Percentiles rank a stretch among this genome's conserved stretches.
These are phyloP conservation scores for Diogma glabrata DNA, from an alignment of 2,888 invertebrate species.

Conservation along the genomic window DNA sequence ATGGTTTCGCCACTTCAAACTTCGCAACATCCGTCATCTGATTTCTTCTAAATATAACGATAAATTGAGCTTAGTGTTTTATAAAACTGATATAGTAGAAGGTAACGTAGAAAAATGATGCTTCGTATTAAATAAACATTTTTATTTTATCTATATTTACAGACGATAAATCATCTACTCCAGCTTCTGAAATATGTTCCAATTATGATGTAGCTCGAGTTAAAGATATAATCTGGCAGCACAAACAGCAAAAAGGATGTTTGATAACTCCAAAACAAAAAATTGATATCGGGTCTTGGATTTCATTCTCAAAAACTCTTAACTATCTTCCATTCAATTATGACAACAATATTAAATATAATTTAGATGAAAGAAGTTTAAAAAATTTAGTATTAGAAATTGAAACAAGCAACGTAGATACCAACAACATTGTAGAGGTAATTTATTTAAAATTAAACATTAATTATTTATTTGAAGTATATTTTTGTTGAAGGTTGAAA, in stretches of 20 bases:
- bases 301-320: conserved; percentile 38
- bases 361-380: conserved; percentile 6
- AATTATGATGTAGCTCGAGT: conserved; percentile 33
- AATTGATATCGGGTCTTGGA: conserved; percentile 39
- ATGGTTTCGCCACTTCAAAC: too few relatives aligned
- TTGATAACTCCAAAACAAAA: conserved; percentile 36
- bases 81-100: too few relatives aligned
- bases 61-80: too few relatives aligned
- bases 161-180: conserved; percentile 17
- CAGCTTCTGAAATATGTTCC: conserved; percentile 33
- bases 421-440: conserved; percentile 24
- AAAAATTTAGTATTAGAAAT: conserved; percentile 30
- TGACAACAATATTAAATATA: background rate
- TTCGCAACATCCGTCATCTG: too few relatives aligned
- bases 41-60: too few relatives aligned
- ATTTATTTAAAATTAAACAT: conserved; percentile 11
- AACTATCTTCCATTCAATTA: conserved; percentile 33
- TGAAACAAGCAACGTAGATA: conserved; percentile 25
- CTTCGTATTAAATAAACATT: background rate
- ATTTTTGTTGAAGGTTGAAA: conserved; percentile 50
- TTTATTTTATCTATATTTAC: conserved; percentile 9
- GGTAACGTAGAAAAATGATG: background rate
- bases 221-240: conserved; percentile 34
- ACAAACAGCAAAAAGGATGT: conserved; percentile 32
- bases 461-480: conserved; percentile 17